Evolutionary conservation across 2,888 invertebrate species (phyloP).

Genomic region (Clusia tigrina): DNA sequence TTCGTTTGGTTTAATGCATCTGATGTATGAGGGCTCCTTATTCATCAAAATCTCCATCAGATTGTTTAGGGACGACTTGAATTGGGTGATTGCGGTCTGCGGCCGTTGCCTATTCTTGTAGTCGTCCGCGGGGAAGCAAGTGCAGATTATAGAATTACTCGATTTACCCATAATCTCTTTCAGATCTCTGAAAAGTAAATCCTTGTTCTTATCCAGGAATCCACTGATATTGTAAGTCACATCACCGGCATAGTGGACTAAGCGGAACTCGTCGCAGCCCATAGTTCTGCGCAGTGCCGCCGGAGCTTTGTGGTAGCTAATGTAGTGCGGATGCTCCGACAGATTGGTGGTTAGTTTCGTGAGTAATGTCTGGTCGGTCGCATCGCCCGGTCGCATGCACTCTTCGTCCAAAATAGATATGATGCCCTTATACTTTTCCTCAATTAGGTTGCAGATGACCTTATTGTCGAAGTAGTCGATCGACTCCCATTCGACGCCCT

Average conservation of each 20-base stretch:
- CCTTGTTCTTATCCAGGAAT: slow-evolving; percentile 94
- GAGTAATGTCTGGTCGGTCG: slow-evolving; percentile 82
- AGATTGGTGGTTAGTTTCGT: slow-evolving; percentile 80
- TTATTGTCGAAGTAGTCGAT: slow-evolving; percentile 92
- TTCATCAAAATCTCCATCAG: slow-evolving; percentile 88
- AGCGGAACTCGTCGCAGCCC: slow-evolving; percentile 88
- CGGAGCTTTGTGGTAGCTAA: slow-evolving; percentile 82
- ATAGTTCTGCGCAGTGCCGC: slow-evolving; percentile 82
- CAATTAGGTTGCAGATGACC: slow-evolving; percentile 91
- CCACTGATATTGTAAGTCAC: slow-evolving; percentile 88
- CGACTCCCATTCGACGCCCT: slow-evolving; percentile 91
- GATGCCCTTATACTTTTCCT: slow-evolving; percentile 86
- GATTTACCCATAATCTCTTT: slow-evolving; percentile 83
- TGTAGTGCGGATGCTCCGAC: slow-evolving; percentile 80
- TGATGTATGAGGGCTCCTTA: slow-evolving; percentile 92
- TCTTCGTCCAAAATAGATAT: slow-evolving; percentile 90
- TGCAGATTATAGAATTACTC: slow-evolving; percentile 71
- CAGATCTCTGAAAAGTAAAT: slow-evolving; percentile 86
- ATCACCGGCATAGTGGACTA: slow-evolving; percentile 92
- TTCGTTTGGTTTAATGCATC: slow-evolving; percentile 95
- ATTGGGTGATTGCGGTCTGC: slow-evolving; percentile 89
- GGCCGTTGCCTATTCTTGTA: slow-evolving; percentile 81
- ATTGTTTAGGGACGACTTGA: slow-evolving; percentile 85
- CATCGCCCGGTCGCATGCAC: slow-evolving; percentile 88
- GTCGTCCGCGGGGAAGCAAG: slow-evolving; percentile 72